Conservation (phyloP, 2,113 vertebrate species). For the Laticauda laticaudata region DNA sequence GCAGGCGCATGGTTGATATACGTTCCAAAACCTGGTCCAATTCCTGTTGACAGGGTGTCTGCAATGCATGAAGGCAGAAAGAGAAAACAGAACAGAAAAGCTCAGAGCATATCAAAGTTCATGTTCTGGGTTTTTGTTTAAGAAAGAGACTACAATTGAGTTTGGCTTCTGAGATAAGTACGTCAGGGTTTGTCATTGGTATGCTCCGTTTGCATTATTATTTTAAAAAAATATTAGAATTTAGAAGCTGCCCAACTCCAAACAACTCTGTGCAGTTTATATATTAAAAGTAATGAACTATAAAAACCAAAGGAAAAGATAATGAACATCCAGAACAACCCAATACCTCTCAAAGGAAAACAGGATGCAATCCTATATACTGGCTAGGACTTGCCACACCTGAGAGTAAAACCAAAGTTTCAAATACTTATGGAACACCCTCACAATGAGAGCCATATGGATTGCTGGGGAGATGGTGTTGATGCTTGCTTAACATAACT, state of each 20-base stretch:
- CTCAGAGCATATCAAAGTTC: not conserved
- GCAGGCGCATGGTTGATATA: constrained; percentile 87
- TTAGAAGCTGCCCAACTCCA: not conserved
- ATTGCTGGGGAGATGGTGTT: not conserved
- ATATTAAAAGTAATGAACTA: not conserved
- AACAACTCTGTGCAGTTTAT: not conserved
- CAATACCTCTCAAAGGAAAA: not conserved
- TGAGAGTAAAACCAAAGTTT: not conserved
- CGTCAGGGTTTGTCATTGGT: not conserved
- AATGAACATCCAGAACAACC: not conserved
- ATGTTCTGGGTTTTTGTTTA: not conserved
- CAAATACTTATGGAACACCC: not conserved
- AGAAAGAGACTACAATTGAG: not conserved
- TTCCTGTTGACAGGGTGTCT: constrained; percentile 91
- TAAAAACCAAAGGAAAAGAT: not conserved
- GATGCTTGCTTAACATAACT: not conserved
- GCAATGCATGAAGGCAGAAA: constrained; percentile 38
- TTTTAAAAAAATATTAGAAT: not conserved
- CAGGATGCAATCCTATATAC: not conserved
- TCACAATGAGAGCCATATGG: not conserved
- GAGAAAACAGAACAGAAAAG: not conserved
- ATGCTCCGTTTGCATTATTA: not conserved
- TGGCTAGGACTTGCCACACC: not conserved
- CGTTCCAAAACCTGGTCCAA: constrained; percentile 88
- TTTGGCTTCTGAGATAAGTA: not conserved